Percentiles rank a stretch among this genome's conserved stretches.
Evolutionary conservation across 2,113 vertebrate species (phyloP).

Genomic region (Rhegmatorhina hoffmannsi): DNA sequence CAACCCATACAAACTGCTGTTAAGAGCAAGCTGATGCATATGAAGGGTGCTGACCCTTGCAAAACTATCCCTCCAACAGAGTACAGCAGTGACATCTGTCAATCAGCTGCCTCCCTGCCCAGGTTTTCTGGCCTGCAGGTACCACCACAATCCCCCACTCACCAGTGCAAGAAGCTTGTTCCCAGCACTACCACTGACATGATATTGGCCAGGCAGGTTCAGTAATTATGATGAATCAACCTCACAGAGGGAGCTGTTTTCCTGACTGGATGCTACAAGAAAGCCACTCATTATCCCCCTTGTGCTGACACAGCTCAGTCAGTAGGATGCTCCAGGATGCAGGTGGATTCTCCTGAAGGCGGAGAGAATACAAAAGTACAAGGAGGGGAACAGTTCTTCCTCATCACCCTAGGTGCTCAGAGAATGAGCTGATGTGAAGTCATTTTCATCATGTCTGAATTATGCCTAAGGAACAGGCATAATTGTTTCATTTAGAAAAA

Average conservation of each 20-base stretch:
- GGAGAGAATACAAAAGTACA: not conserved
- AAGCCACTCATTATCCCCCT: not conserved
- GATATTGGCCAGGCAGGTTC: not conserved
- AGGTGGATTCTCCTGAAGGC: not conserved
- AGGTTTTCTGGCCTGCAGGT: not conserved
- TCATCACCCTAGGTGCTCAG: not conserved
- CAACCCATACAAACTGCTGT: not conserved
- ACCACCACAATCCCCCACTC: not conserved
- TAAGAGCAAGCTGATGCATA: not conserved
- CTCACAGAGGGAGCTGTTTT: not conserved
- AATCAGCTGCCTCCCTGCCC: not conserved
- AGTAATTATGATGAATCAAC: not conserved
- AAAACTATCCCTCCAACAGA: accelerated
- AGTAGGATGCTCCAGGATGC: not conserved
- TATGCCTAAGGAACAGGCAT: not conserved
- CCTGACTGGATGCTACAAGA: not conserved
- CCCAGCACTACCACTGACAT: not conserved
- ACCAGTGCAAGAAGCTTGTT: not conserved
- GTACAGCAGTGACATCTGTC: not conserved
- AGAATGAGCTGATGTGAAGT: not conserved
- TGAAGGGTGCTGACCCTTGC: not conserved
- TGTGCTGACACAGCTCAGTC: not conserved
- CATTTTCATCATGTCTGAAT: not conserved
- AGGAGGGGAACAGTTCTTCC: not conserved
- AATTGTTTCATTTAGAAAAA: conserved; percentile 12